Base-by-base conservation (phyloP, 2,888 invertebrate genomes). In the Pseudococcus viburni region DNA sequence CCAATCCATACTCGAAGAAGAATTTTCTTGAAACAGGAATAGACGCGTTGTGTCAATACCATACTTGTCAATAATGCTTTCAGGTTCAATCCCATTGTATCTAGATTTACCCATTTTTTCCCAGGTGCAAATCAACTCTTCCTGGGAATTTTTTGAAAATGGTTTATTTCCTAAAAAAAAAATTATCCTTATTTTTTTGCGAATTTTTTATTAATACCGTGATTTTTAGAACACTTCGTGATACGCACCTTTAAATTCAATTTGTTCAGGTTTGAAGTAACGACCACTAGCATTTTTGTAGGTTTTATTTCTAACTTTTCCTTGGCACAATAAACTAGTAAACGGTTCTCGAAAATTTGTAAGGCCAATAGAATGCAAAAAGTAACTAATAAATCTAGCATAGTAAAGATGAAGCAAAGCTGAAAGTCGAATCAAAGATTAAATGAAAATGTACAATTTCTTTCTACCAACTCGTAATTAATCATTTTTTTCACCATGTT, bases 101-200 rank as follows among this genome's bases (percentile, higher is more conserved):
- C 99, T 99, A 0, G 99, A 99, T 93, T 99, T 99, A 90, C 98
- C 98, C 99, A 99, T 99, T 93, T 99, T 99, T 91, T 99, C 99
- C 97, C 97, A 99, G 42, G 94, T 93, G 89, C 94, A 93, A 15
- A 93, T 92, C 0, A 99, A 95, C 9, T 94, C 92, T 90, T 94
- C 93, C 39, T 95, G 94, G 1, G 95, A 95, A 3, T 59, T 73
- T 84, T 83, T 89, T 33, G 33, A 84, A 12, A 59, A 33, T 64
- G n/a, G 26, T 42, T 64, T 33, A 59, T 73, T 88, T 19, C 48
- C 88, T 73, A 17, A 17, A 33, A 83, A 46, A 77, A 39, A n/a
- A 42, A 8, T 42, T 9, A 42, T 42, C 42, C 0, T 7, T 42
- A 42, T 6, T 77, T 77, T 77, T 8, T 64, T 9, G 19, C n/a